Percentiles rank a stretch among this genome's conserved stretches.
These are phyloP conservation scores for Phallusia fumigata DNA, from an alignment of 23 tunicate genomes.

Conservation along the genomic window DNA sequence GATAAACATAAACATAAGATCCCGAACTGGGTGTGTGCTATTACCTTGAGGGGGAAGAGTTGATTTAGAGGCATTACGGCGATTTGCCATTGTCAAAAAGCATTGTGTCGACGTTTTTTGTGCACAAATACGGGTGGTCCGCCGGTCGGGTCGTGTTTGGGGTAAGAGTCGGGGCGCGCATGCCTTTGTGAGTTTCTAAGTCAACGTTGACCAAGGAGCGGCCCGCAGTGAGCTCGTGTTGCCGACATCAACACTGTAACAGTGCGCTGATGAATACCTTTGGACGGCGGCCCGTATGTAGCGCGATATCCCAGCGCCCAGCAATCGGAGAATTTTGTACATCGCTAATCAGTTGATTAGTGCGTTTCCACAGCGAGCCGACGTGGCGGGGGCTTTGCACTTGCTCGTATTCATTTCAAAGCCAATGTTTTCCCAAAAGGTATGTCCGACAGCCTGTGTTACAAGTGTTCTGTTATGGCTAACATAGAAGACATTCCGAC, in stretches of 20 bases:
- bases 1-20: not conserved
- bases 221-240: not conserved
- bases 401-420: not conserved
- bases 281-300: not conserved
- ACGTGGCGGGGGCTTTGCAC: not conserved
- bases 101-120: not conserved
- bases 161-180: not conserved
- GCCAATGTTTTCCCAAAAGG: not conserved
- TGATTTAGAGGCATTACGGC: constrained; percentile 11
- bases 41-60: not conserved
- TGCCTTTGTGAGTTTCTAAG: not conserved
- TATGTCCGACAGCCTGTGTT: too few species aligned
- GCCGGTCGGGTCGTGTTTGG: not conserved
- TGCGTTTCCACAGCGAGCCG: not conserved
- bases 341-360: not conserved
- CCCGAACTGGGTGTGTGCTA: not conserved
- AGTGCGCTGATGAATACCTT: not conserved
- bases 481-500: too few species aligned
- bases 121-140: not conserved
- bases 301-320: not conserved
- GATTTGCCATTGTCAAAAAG: not conserved
- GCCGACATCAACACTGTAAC: constrained; percentile 1
- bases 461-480: too few species aligned
- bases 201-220: constrained; percentile 3
- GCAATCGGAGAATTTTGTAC: constrained; percentile 4